These are phyloP conservation scores for Eupithecia abbreviata DNA, from an alignment of 2,888 invertebrate species.

Conservation along the genomic window DNA sequence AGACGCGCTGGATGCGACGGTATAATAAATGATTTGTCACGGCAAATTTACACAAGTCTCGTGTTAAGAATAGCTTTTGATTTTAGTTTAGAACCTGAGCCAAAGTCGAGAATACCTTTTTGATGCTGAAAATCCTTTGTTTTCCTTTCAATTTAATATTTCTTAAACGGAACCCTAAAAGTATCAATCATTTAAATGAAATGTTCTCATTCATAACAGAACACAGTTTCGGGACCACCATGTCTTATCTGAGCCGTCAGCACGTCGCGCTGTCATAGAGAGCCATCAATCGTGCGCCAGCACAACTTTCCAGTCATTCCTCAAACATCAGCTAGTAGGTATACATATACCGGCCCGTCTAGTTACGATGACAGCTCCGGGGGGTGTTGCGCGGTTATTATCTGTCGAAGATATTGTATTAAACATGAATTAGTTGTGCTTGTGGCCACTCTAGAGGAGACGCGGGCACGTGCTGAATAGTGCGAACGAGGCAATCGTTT, in stretches of 20 bases:
- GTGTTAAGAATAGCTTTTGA: constrained; percentile 31
- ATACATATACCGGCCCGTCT: constrained; percentile 39
- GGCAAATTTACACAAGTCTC: constrained; percentile 38
- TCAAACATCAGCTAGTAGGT: constrained; percentile 47
- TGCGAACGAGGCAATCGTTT: constrained; percentile 61
- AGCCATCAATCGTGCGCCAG: constrained; percentile 67
- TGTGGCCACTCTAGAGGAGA: neutral
- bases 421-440: neutral
- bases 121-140: constrained; percentile 15
- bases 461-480: constrained; percentile 47
- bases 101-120: constrained; percentile 14
- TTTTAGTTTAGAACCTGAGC: constrained; percentile 34
- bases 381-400: constrained; percentile 47
- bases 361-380: constrained; percentile 46
- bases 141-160: neutral
- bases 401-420: constrained; percentile 21
- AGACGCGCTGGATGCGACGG: constrained; percentile 51
- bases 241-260: constrained; percentile 57
- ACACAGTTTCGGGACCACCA: constrained; percentile 63
- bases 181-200: constrained; percentile 44
- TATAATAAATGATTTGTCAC: constrained; percentile 64
- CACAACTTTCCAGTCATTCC: constrained; percentile 55
- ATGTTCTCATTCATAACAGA: constrained; percentile 57
- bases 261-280: constrained; percentile 49
- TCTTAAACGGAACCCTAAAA: neutral